Percentiles rank a stretch among this genome's conserved stretches.
Evolutionary conservation across 2,888 invertebrate genomes (phyloP).

Genomic region (Falcaria lacertinaria): DNA sequence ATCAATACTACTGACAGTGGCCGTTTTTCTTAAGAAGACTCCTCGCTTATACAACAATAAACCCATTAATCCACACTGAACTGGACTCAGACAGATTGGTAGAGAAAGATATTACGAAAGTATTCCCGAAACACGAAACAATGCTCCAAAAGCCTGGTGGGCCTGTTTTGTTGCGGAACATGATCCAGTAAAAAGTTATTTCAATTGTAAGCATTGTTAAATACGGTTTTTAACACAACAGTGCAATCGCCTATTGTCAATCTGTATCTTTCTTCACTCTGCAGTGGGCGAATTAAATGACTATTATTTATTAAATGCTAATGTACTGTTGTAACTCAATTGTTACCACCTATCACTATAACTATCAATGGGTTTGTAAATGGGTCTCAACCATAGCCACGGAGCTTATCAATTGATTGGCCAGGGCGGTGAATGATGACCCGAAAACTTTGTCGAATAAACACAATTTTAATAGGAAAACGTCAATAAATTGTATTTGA

Average conservation of each 20-base stretch:
- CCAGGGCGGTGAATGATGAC: too few species aligned
- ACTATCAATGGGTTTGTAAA: too few species aligned
- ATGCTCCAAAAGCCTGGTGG: background rate
- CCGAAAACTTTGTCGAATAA: too few species aligned
- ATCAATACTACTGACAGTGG: too few species aligned
- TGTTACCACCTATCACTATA: too few species aligned
- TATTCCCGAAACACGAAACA: background rate
- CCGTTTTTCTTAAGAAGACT: too few species aligned
- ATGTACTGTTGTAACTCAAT: background rate
- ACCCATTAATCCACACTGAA: background rate
- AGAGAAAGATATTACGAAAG: too few species aligned
- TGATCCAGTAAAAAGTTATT: background rate
- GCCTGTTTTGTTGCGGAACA: background rate
- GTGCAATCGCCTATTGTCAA: background rate
- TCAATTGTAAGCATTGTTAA: background rate
- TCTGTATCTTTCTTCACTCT: background rate
- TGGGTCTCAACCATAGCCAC: too few species aligned
- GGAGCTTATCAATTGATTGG: too few species aligned
- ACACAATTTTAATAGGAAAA: too few species aligned
- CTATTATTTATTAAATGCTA: background rate
- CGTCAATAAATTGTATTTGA: too few species aligned
- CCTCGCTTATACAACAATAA: too few species aligned
- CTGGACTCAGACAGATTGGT: background rate
- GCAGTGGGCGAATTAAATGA: background rate
- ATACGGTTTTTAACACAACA: background rate